A percentile compares a stretch with the other conserved stretches of the same genome.
Evolutionary conservation across 1,140 invertebrate genomes (phyloP).

Genomic region (Macrobrachium rosenbergii): DNA sequence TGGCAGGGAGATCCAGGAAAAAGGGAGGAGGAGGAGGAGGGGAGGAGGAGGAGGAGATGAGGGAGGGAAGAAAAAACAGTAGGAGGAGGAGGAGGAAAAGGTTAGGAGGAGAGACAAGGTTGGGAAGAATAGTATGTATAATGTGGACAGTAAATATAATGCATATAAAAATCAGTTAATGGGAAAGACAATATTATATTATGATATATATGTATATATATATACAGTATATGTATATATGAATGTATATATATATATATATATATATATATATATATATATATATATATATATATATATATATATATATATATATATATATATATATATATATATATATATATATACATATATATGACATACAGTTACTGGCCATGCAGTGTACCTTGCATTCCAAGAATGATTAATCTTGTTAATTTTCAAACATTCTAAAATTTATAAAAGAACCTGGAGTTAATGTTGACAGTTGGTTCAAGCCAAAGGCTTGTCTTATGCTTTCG

Average conservation of each 20-base stretch:
- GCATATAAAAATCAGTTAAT: too few relatives aligned
- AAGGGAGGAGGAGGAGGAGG: background rate
- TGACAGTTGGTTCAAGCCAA: too few relatives aligned
- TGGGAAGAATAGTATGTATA: background rate
- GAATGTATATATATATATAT: constrained; percentile 28
- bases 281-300: too few relatives aligned
- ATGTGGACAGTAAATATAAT: background rate
- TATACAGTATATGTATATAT: constrained; percentile 1
- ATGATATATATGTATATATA: constrained; percentile 7
- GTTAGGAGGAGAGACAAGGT: background rate
- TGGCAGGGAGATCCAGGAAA: background rate
- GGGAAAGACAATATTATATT: background rate
- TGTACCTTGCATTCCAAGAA: too few relatives aligned
- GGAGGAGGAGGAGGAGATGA: background rate
- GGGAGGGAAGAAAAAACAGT: constrained; percentile 7
- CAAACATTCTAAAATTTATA: too few relatives aligned
- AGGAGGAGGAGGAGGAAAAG: background rate
- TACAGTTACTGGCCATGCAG: too few relatives aligned
- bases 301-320: too few relatives aligned
- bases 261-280: background rate
- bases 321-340: too few relatives aligned
- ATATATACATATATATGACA: too few relatives aligned
- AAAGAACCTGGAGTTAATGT: too few relatives aligned
- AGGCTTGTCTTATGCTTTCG: too few relatives aligned
- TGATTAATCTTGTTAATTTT: too few relatives aligned